Percentiles rank a stretch among this genome's conserved stretches.
Conservation (phyloP, 2,888 invertebrate species). For the Erebia ligea region DNA sequence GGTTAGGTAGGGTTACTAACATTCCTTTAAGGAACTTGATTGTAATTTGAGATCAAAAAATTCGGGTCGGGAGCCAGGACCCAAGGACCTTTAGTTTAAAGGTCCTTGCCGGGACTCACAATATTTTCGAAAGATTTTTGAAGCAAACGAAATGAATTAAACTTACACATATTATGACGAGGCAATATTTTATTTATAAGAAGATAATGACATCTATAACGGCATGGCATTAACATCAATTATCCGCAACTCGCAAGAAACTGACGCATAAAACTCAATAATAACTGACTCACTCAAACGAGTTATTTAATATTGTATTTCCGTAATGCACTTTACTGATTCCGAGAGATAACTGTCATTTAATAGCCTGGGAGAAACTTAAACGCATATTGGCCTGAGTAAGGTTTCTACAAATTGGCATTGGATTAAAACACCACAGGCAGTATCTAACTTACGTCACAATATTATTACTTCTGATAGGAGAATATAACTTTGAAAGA, state of each 20-base stretch:
- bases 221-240: constrained; percentile 30
- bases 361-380: constrained; percentile 32
- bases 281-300: constrained; percentile 31
- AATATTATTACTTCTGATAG: too few relatives aligned
- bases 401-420: constrained; percentile 11
- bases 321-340: constrained; percentile 27
- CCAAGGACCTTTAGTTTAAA: too few relatives aligned
- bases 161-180: neutral
- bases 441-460: neutral
- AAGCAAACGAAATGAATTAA: too few relatives aligned
- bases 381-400: constrained; percentile 10
- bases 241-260: constrained; percentile 15
- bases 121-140: neutral
- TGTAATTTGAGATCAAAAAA: too few relatives aligned
- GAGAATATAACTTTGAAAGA: too few relatives aligned
- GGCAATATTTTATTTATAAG: neutral
- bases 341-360: constrained; percentile 34
- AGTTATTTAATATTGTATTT: constrained; percentile 32
- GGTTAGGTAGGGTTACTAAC: too few relatives aligned
- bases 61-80: too few relatives aligned
- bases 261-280: constrained; percentile 25
- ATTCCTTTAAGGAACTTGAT: too few relatives aligned
- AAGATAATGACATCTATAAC: constrained; percentile 12
- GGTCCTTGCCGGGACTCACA: too few relatives aligned
- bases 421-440: neutral